phyloP scores from a whole-genome alignment of 2,888 invertebrate species.

The Matsumyia berberina region DNA sequence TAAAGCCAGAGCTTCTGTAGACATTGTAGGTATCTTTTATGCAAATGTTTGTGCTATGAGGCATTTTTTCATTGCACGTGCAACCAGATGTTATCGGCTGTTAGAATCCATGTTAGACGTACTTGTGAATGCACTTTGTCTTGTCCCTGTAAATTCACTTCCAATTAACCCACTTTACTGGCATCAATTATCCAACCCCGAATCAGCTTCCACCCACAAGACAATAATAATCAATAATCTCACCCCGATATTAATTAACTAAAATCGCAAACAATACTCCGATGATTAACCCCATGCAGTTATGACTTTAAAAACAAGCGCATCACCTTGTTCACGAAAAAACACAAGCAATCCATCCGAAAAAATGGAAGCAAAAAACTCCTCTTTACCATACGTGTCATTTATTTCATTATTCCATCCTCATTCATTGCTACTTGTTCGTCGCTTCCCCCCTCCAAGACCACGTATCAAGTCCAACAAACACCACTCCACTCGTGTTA shows the following conservation, averaged over 20 bases:
- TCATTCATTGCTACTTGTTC: constrained; percentile 35
- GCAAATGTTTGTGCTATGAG: too few relatives aligned
- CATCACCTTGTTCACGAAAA: constrained; percentile 46
- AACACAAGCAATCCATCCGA: constrained; percentile 24
- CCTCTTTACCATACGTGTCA: constrained; percentile 44
- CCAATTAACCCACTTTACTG: too few relatives aligned
- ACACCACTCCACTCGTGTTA: constrained; percentile 51
- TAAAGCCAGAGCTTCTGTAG: too few relatives aligned
- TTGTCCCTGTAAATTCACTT: too few relatives aligned
- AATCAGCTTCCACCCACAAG: neutral
- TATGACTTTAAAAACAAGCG: constrained; percentile 39
- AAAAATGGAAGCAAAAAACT: constrained; percentile 25
- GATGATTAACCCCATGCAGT: constrained; percentile 44
- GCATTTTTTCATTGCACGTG: too few relatives aligned
- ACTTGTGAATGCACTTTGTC: too few relatives aligned
- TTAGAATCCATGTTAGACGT: too few relatives aligned
- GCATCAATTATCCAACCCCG: neutral
- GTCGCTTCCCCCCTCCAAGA: neutral
- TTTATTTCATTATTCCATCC: constrained; percentile 52
- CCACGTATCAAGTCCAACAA: constrained; percentile 3
- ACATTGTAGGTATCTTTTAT: too few relatives aligned
- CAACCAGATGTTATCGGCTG: too few relatives aligned
- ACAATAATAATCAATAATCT: too few relatives aligned
- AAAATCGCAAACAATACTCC: constrained; percentile 39
- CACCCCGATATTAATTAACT: neutral